A percentile compares a stretch with the other conserved stretches of the same genome.
These are phyloP conservation scores for Pentalonia nigronervosa DNA, from an alignment of 1,140 invertebrate genomes.

Conservation along the genomic window DNA sequence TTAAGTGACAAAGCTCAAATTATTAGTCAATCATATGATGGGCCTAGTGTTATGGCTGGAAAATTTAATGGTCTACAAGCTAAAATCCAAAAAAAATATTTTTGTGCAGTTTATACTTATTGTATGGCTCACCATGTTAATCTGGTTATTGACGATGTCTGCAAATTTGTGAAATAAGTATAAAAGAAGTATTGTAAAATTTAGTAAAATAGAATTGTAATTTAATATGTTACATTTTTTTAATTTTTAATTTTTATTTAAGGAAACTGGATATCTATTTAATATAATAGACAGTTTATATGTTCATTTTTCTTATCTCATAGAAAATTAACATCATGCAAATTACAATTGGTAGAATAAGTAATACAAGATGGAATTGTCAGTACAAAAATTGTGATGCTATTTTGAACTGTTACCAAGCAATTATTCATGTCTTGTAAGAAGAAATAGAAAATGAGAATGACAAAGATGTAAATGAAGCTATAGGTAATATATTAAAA, in stretches of 20 bases:
- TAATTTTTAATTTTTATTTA: too few species aligned
- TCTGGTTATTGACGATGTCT: background rate
- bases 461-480: conserved; percentile 18
- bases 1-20: conserved; percentile 34
- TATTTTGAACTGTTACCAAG: conserved; percentile 2
- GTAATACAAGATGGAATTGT: conserved; percentile 5
- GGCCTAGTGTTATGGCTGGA: conserved; percentile 13
- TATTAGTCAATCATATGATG: conserved; percentile 44
- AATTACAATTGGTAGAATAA: conserved; percentile 38
- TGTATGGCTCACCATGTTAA: conserved; percentile 19
- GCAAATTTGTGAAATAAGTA: conserved; percentile 23
- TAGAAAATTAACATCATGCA: conserved; percentile 3
- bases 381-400: conserved; percentile 22
- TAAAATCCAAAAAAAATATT: conserved; percentile 20
- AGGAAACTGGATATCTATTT: background rate
- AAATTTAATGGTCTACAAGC: conserved; percentile 13
- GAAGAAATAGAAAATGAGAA: conserved; percentile 4
- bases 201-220: too few species aligned
- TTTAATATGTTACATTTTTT: too few species aligned
- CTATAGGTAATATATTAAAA: background rate
- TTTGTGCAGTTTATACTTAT: conserved; percentile 14
- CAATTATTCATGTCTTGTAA: background rate
- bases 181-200: background rate
- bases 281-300: background rate
- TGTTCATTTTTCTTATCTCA: background rate